These are phyloP conservation scores for Cariama cristata DNA, from an alignment of 2,113 vertebrate genomes.

Conservation along the genomic window DNA sequence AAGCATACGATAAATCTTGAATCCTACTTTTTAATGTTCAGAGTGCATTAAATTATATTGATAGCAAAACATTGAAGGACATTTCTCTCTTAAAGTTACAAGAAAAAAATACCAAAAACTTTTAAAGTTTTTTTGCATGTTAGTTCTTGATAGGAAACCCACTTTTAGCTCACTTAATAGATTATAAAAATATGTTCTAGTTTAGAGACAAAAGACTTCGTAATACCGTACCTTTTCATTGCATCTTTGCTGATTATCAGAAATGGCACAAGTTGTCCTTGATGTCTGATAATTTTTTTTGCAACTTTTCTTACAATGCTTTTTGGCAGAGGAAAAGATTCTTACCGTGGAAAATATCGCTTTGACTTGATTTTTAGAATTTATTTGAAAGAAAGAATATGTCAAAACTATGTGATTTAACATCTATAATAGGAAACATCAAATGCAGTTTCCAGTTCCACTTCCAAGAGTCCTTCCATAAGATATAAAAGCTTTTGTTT, in stretches of 20 bases:
- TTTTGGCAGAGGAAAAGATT: background rate
- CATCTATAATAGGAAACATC: slow-evolving; percentile 41
- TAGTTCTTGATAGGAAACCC: background rate
- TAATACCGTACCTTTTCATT: background rate
- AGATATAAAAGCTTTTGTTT: slow-evolving; percentile 50
- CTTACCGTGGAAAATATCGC: slow-evolving; percentile 6
- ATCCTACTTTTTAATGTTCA: slow-evolving; percentile 4
- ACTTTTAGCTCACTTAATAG: background rate
- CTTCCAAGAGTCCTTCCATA: slow-evolving; percentile 1
- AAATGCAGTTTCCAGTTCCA: slow-evolving; percentile 50
- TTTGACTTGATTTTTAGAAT: slow-evolving; percentile 1
- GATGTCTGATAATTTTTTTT: background rate
- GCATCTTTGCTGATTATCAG: background rate
- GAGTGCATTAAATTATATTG: background rate
- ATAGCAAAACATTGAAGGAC: background rate
- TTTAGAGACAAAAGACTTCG: background rate
- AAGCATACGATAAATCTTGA: slow-evolving; percentile 41
- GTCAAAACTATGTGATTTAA: background rate
- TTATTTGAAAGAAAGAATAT: slow-evolving; percentile 9
- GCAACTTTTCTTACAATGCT: background rate
- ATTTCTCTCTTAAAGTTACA: background rate
- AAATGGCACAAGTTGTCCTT: background rate
- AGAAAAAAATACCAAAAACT: background rate
- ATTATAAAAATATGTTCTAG: background rate
- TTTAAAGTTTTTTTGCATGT: background rate